Conservation (phyloP, 1,140 invertebrate genomes). For the Pseudomyrmex gracilis region DNA sequence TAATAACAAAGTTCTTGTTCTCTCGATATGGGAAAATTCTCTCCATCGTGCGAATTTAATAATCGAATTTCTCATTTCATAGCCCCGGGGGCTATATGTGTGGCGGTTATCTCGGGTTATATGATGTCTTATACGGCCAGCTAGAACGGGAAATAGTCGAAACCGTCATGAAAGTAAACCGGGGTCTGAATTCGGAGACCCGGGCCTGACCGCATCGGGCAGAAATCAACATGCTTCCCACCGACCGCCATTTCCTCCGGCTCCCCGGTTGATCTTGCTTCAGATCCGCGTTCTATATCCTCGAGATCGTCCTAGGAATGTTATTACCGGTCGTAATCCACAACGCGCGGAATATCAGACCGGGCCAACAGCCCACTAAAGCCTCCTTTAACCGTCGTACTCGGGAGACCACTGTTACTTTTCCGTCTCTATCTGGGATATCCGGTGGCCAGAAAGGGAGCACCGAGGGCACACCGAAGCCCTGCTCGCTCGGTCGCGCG, state of each 20-base stretch:
- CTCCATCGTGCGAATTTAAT: background rate
- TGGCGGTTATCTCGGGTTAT: slow-evolving; percentile 4
- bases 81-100: background rate
- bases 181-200: slow-evolving; percentile 20
- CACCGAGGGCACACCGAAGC: background rate
- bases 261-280: slow-evolving; percentile 50
- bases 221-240: slow-evolving; percentile 64
- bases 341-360: slow-evolving; percentile 71
- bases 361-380: slow-evolving; percentile 65
- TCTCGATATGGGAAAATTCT: background rate
- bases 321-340: slow-evolving; percentile 73
- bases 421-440: slow-evolving; percentile 36
- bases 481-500: background rate
- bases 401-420: slow-evolving; percentile 49
- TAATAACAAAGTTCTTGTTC: background rate
- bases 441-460: background rate
- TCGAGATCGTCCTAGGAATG: slow-evolving; percentile 67
- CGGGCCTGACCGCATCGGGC: slow-evolving; percentile 24
- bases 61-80: background rate
- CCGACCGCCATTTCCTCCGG: slow-evolving; percentile 18
- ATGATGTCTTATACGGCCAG: slow-evolving; percentile 2
- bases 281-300: slow-evolving; percentile 68
- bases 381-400: slow-evolving; percentile 64
- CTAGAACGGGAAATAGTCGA: slow-evolving; percentile 31
- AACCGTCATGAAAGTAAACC: slow-evolving; percentile 48